Base-by-base conservation (phyloP, 2,113 vertebrate genomes). In the Dasyornis broadbenti region DNA sequence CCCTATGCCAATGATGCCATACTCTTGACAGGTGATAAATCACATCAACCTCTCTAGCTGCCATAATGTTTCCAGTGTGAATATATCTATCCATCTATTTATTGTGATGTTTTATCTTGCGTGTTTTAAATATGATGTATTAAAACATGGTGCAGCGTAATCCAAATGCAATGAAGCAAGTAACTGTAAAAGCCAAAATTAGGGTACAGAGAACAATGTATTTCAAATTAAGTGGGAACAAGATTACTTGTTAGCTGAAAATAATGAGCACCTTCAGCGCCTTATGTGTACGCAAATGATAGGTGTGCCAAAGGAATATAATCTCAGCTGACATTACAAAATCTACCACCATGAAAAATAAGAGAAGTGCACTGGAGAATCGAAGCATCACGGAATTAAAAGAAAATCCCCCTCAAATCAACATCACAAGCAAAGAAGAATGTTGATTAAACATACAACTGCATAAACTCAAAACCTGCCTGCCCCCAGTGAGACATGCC, bases 161-260 rank as follows among this genome's bases (percentile, higher is more conserved):
- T 81, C 65, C 77, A 92, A 94, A 94, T 52, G 76, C 80, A 96
- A 84, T 81, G 78, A 89, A 90, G 80, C 86, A 94, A 78, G 69
- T 92, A 86, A 75, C 80, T 71, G 64, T 75, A 92, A 91, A 93
- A 96, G 80, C 56, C 92, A 94, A 94, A 94, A 93, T 89, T 75
- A 93, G 80, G 69, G 86, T 78, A 78, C 39, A 75, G 83, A 86
- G 82, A 89, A 94, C 80, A 92, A 91, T 86, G 40, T 78, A 84
- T 78, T 91, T 94, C 72, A 94, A 92, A 90, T 97, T 81, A 93
- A 93, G 80, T 89, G 76, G 82, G 83, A 95, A 92, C 33, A 83
- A 93, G 91, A 94, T 91, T 91, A 90, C 39, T 89, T 86, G 68
- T 83, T 94, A 89, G 56, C 39, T 94, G 92, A 93, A 94, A 95